Evolutionary conservation across 2,113 vertebrate genomes (phyloP).

Genomic region (Bufo gargarizans): DNA sequence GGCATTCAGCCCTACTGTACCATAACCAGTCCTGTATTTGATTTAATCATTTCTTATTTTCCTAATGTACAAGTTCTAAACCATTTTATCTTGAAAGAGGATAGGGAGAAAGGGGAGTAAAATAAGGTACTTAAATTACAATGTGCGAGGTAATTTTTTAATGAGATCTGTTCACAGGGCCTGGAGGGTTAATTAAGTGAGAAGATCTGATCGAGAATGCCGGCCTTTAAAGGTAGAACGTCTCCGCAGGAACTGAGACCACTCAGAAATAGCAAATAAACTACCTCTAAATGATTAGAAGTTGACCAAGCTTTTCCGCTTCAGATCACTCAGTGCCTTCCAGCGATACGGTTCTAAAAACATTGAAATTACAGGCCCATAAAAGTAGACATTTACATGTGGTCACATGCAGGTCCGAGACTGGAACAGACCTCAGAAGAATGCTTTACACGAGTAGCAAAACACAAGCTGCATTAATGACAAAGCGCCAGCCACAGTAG

Average conservation of each 20-base stretch:
- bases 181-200: constrained; percentile 68
- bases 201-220: constrained; percentile 66
- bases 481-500: constrained; percentile 64
- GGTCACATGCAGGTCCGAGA: constrained; percentile 76
- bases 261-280: constrained; percentile 76
- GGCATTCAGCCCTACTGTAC: too few relatives aligned
- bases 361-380: constrained; percentile 73
- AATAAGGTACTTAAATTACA: constrained; percentile 66
- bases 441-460: constrained; percentile 69
- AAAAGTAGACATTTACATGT: constrained; percentile 79
- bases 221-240: constrained; percentile 63
- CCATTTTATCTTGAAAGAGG: constrained; percentile 50
- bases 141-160: constrained; percentile 65
- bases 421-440: constrained; percentile 71
- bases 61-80: neutral
- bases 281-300: constrained; percentile 79
- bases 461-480: constrained; percentile 70
- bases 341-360: constrained; percentile 70
- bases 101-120: constrained; percentile 56
- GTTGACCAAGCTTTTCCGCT: constrained; percentile 74
- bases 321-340: constrained; percentile 71
- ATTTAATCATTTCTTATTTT: neutral
- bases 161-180: constrained; percentile 66
- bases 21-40: neutral
- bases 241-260: constrained; percentile 66